These are phyloP conservation scores for Ostrea denselamellosa DNA, from an alignment of 1,140 invertebrate genomes.

Conservation along the genomic window DNA sequence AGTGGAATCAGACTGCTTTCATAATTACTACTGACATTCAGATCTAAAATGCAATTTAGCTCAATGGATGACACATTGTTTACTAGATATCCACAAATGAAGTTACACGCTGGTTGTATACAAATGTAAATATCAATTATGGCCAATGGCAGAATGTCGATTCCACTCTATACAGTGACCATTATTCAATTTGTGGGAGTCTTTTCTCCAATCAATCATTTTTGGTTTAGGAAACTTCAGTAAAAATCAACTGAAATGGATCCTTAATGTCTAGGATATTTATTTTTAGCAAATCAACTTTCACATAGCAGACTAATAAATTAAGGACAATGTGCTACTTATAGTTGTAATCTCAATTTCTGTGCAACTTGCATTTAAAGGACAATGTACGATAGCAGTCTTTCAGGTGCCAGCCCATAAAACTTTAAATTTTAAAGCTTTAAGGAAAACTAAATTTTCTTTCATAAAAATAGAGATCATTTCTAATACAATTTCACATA, in stretches of 20 bases:
- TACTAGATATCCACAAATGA: neutral
- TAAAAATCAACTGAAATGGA: neutral
- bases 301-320: neutral
- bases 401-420: too few relatives aligned
- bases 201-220: neutral
- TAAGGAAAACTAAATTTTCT: too few relatives aligned
- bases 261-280: neutral
- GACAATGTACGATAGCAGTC: too few relatives aligned
- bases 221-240: neutral
- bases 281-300: neutral
- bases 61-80: conserved; percentile 21
- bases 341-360: neutral
- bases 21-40: neutral
- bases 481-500: too few relatives aligned
- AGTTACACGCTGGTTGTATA: neutral
- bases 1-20: neutral
- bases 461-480: too few relatives aligned
- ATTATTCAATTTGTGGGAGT: conserved; percentile 15
- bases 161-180: neutral
- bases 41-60: neutral
- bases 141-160: neutral
- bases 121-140: conserved; percentile 34
- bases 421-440: too few relatives aligned
- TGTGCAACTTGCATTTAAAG: neutral
- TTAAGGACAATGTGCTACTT: neutral